A percentile compares a stretch with the other conserved stretches of the same genome.
Conservation (phyloP, 2,888 invertebrate species). For the Drosophila nr. medialis region DNA sequence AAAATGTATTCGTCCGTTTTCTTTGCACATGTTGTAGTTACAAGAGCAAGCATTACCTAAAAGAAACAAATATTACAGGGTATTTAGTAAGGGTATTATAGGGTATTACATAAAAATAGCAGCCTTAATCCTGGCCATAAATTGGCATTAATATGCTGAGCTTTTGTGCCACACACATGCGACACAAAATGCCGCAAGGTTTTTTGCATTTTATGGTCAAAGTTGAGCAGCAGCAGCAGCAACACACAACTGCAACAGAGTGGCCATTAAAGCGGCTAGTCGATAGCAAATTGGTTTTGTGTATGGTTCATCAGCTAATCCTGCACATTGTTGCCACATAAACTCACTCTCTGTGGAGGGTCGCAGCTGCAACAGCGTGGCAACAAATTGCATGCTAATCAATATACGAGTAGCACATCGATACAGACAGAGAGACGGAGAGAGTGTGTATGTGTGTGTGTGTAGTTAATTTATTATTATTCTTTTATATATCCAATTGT, state of each 20-base stretch:
- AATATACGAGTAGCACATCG: background rate
- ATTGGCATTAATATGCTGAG: slow-evolving; percentile 70
- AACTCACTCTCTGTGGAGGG: slow-evolving; percentile 4
- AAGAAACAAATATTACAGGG: slow-evolving; percentile 8
- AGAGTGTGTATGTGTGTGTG: background rate
- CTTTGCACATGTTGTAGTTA: slow-evolving; percentile 81
- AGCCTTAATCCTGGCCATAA: slow-evolving; percentile 60
- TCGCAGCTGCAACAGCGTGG: slow-evolving; percentile 5
- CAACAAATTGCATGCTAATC: slow-evolving; percentile 12
- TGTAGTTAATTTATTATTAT: background rate
- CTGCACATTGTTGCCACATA: slow-evolving; percentile 52
- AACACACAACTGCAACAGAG: slow-evolving; percentile 3
- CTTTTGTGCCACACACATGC: slow-evolving; percentile 59
- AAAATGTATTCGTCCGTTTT: slow-evolving; percentile 82
- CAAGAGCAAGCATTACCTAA: slow-evolving; percentile 83
- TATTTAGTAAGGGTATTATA: slow-evolving; percentile 1
- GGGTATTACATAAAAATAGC: background rate
- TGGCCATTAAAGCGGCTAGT: slow-evolving; percentile 48
- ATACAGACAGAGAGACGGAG: background rate
- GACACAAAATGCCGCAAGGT: slow-evolving; percentile 46
- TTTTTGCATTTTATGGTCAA: slow-evolving; percentile 54
- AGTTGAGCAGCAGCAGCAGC: slow-evolving; percentile 32
- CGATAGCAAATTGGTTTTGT: slow-evolving; percentile 53
- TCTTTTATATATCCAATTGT: background rate
- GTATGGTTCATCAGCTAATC: slow-evolving; percentile 50